Base-by-base conservation (phyloP, 2,797 vertebrate species). In the Premnoplex brunnescens region DNA sequence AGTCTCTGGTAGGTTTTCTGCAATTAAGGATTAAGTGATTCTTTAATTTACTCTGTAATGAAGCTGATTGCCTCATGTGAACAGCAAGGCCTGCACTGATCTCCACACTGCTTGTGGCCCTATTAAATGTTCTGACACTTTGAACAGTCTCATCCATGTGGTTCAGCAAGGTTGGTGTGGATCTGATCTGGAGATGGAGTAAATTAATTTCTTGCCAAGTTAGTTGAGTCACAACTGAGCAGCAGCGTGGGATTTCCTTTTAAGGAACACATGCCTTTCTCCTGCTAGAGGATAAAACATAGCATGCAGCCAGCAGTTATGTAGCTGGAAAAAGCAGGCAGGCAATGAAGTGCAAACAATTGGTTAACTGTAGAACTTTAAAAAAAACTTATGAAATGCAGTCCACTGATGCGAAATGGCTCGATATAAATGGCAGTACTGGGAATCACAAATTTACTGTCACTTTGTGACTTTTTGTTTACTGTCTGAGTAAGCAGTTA, bases 201-300 rank as follows among this genome's bases (percentile, higher is more conserved):
- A 48, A 74, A 86, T 68, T 34, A 0, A 12, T 88, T 86, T 88
- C 58, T 68, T 93, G 80, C 72, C 91, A 85, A 89, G 81, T 81
- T 49, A 66, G 46, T 63, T 92, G 95, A 93, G 91, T 96, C 91
- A 93, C 63, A 87, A 4, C 2, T 14, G 60, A 90, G 67, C 43
- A 82, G 59, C 59, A 71, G 67, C 49, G 14, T 71, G 68, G 60
- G 37, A 88, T 87, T 91, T 93, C 88, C 88, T 95, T 93, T 89
- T 79, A 95, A 87, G 90, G 67, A 94, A 44, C 52, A 46, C 6
- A 7, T 1, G 28, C 56, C 64, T 80, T 89, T 80, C 64, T 95
- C 56, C 76, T 62, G 15, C 52, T 73, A 58, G 27, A 85, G 59
- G 30, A 71, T 86, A 73, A 90, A 89, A 73, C 13, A 5, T 46